phyloP scores from a whole-genome alignment of 2,113 vertebrate genomes.

The Chaetops frenatus region DNA sequence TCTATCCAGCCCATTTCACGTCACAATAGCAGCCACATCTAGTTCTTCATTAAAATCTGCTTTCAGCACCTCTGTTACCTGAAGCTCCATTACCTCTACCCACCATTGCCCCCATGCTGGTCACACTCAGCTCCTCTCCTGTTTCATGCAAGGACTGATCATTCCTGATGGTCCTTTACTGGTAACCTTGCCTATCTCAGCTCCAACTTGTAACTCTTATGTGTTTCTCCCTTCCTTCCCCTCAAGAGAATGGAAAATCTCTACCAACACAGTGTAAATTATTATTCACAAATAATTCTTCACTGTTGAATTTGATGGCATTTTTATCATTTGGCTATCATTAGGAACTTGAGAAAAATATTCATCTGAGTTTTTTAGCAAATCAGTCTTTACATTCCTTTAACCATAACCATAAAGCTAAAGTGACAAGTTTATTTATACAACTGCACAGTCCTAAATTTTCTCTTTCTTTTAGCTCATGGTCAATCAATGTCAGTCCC shows the following conservation, averaged over 20 bases:
- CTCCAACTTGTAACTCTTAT: not conserved
- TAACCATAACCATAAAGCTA: not conserved
- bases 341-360: not conserved
- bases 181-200: not conserved
- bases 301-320: not conserved
- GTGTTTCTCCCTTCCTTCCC: not conserved
- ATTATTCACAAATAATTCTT: not conserved
- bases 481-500: not conserved
- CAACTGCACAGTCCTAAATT: not conserved
- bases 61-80: not conserved
- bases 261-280: not conserved
- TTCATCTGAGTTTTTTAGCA: not conserved
- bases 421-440: not conserved
- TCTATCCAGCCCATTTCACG: not conserved
- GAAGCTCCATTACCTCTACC: too few species aligned
- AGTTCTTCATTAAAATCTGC: not conserved
- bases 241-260: not conserved
- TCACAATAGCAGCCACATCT: not conserved
- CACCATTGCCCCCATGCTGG: rapidly evolving
- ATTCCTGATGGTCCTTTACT: not conserved
- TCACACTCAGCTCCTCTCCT: not conserved
- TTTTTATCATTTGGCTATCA: not conserved
- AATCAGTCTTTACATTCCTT: not conserved
- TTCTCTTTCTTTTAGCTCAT: not conserved
- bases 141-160: too few species aligned